These are phyloP conservation scores for Periphyllus acericola DNA, from an alignment of 2,888 invertebrate genomes.

Conservation along the genomic window DNA sequence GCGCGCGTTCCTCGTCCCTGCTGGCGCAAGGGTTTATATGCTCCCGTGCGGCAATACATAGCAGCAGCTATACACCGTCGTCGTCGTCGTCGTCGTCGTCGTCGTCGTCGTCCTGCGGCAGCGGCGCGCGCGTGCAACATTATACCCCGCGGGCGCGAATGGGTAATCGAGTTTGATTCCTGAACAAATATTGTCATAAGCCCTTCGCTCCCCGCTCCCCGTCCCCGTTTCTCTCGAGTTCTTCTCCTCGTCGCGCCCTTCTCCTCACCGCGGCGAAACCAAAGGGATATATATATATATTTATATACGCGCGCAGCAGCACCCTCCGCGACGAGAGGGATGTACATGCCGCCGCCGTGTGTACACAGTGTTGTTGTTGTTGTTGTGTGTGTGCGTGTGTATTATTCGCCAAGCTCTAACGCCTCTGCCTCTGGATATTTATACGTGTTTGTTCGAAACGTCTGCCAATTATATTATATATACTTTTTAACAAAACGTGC, in stretches of 20 bases:
- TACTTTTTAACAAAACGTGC: constrained; percentile 49
- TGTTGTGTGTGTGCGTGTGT: background rate
- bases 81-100: background rate
- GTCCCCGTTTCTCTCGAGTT: background rate
- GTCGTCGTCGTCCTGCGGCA: constrained; percentile 20
- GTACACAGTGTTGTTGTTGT: constrained; percentile 42
- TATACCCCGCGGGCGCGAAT: constrained; percentile 56
- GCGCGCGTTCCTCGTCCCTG: background rate
- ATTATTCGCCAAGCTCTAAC: constrained; percentile 48
- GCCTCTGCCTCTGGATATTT: constrained; percentile 60
- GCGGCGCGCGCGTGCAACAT: constrained; percentile 56
- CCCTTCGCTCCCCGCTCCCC: constrained; percentile 36
- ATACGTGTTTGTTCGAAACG: constrained; percentile 46
- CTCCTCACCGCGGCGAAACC: constrained; percentile 8
- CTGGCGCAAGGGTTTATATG: background rate
- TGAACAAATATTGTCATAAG: constrained; percentile 66
- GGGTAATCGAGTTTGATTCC: constrained; percentile 63
- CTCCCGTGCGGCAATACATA: background rate
- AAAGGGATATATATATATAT: too few relatives aligned
- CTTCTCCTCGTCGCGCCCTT: constrained; percentile 32
- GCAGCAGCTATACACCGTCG: background rate
- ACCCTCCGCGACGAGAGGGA: background rate
- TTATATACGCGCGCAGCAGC: background rate
- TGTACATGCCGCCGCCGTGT: background rate
- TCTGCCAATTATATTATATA: constrained; percentile 55